These are phyloP conservation scores for Zaprionus inermis DNA, from an alignment of 1,140 invertebrate species.

Conservation along the genomic window DNA sequence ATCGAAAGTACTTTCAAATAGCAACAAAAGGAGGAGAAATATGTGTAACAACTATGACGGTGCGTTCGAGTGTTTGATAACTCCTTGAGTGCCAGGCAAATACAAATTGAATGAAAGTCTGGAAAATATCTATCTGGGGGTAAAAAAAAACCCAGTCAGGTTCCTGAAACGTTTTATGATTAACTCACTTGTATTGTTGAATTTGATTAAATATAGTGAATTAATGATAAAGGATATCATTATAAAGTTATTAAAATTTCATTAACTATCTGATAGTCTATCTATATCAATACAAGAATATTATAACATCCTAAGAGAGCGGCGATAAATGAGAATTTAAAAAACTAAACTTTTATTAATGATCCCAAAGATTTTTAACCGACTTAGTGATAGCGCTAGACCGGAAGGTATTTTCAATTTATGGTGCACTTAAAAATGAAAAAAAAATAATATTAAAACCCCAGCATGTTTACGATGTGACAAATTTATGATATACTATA, in stretches of 20 bases:
- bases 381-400: no score
- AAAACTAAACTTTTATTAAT: background rate
- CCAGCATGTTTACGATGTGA: background rate
- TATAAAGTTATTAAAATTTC: no score
- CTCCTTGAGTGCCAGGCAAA: slow-evolving; percentile 6
- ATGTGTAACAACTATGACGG: slow-evolving; percentile 39
- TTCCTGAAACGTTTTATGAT: background rate
- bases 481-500: background rate
- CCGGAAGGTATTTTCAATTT: background rate
- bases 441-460: background rate
- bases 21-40: background rate
- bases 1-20: slow-evolving; percentile 11
- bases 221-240: no score
- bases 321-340: no score
- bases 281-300: no score
- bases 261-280: no score
- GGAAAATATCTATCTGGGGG: background rate
- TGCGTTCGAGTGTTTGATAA: slow-evolving; percentile 35
- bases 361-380: background rate
- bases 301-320: no score
- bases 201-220: background rate
- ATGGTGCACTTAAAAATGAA: background rate
- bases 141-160: background rate
- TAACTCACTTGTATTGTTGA: background rate
- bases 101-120: slow-evolving; percentile 14